A percentile compares a stretch with the other conserved stretches of the same genome.
Conservation (phyloP, 2,113 vertebrate genomes). For the Galbula dea region DNA sequence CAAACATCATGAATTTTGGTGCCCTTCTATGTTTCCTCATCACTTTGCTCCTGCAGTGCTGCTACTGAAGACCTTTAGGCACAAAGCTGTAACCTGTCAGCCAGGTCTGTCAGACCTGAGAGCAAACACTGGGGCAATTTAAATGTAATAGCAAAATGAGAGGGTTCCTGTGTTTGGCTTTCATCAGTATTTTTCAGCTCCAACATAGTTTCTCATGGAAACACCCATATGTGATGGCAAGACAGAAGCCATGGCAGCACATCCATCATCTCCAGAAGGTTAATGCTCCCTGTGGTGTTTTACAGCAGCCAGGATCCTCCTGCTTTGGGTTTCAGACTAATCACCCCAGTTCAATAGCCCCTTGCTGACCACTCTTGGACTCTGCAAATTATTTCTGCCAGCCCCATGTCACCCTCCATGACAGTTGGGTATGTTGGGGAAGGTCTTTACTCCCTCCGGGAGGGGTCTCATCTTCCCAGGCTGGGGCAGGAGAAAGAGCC, state of each 20-base stretch:
- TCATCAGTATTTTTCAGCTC: background rate
- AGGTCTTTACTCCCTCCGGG: fast-evolving
- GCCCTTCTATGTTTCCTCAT: background rate
- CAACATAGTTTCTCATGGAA: background rate
- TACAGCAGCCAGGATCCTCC: background rate
- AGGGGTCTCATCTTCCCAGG: background rate
- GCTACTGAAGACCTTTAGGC: background rate
- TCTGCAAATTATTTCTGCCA: background rate
- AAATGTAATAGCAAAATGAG: background rate
- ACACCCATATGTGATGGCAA: fast-evolving
- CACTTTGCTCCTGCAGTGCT: fast-evolving
- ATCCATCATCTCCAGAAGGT: background rate
- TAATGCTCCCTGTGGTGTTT: background rate
- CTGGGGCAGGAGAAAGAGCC: background rate
- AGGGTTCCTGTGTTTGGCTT: background rate
- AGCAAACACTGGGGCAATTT: background rate
- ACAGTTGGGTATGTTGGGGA: background rate
- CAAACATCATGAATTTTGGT: background rate
- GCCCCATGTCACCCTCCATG: fast-evolving
- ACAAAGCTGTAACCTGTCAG: background rate
- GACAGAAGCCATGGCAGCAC: background rate
- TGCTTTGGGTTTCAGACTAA: background rate
- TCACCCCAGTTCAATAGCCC: too few species aligned
- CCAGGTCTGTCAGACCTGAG: background rate
- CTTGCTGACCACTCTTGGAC: background rate